Evolutionary conservation across 2,797 vertebrate species (phyloP), one percentile per base, ranked within the genome.

Genomic region (Anguilla marmorata): DNA sequence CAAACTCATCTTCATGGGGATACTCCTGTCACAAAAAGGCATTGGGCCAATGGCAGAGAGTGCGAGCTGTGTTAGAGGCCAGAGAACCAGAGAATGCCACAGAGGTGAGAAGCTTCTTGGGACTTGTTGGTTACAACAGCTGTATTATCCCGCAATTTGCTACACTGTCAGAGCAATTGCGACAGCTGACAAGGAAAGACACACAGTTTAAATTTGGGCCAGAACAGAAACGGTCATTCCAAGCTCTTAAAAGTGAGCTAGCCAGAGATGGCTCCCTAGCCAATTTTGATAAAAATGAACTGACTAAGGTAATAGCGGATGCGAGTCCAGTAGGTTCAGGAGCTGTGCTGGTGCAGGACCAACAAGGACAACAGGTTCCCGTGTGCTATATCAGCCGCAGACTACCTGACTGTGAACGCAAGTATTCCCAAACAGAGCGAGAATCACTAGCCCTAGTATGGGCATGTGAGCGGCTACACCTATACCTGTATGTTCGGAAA

Each of bases 231-330:
- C n/a, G 79, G 82, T 76, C 87, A 8, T 89, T 90, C 14, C n/a
- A 8, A 41, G 63, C 30, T 1, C 74, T 86, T 0, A 88, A 85
- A 74, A 86, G 37, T n/a, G 84, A 72, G n/a, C 48, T 2, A 27
- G 84, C 85, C 7, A 79, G 27, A 85, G 79, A 85, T 0, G 6
- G 19, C 58, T 88, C 87, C 6, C 45, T 88, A 41, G 45, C 85
- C 30, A 89, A 89, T 2, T 90, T 90, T 66, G 89, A 89, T 33
- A 91, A 90, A 48, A 30, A 90, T 0, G 80, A 89, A 58, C 87
- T 84, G 87, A 92, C 87, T 1, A 79, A 85, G 37, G 87, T 88
- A 3, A 91, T 90, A 82, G 89, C 66, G 0, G 82, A 88, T 21
- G 66, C 90, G 14, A 84, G 85, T 54, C 90, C 50, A 8, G 85